Evolutionary conservation across 2,113 vertebrate species (phyloP).

Genomic region (Psittacus erithacus): DNA sequence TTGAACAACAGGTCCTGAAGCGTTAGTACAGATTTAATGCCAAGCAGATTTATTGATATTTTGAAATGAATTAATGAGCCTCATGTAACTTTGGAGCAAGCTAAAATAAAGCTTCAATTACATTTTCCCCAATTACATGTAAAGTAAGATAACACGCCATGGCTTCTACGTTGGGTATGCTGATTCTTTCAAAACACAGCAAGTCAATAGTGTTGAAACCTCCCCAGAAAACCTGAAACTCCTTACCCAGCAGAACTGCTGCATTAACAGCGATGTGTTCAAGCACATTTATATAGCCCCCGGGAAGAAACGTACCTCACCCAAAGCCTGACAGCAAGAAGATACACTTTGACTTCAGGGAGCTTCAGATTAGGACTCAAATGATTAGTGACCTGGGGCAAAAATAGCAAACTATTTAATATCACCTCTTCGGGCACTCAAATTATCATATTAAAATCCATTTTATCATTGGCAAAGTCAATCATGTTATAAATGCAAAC

Average conservation of each 20-base stretch:
- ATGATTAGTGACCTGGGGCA: neutral
- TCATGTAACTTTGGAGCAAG: neutral
- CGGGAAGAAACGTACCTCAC: constrained; percentile 12
- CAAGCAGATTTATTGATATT: neutral
- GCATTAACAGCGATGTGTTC: neutral
- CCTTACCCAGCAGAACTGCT: neutral
- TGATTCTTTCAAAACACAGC: neutral
- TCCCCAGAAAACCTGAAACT: neutral
- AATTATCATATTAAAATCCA: constrained; percentile 60
- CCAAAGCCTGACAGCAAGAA: neutral
- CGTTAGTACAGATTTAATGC: neutral
- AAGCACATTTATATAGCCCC: neutral
- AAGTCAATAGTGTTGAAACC: neutral
- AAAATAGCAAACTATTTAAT: constrained; percentile 42
- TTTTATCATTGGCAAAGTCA: constrained; percentile 56
- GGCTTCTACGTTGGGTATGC: neutral
- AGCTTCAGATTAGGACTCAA: neutral
- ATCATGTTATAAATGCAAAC: constrained; percentile 40
- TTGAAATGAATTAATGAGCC: neutral
- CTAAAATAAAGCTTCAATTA: neutral
- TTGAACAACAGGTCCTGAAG: neutral
- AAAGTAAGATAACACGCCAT: neutral
- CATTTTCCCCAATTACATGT: neutral
- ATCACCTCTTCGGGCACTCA: constrained; percentile 32
- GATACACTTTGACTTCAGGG: constrained; percentile 11